Base-by-base conservation (phyloP, 2,888 invertebrate genomes). In the Chromoteleia sp. region DNA sequence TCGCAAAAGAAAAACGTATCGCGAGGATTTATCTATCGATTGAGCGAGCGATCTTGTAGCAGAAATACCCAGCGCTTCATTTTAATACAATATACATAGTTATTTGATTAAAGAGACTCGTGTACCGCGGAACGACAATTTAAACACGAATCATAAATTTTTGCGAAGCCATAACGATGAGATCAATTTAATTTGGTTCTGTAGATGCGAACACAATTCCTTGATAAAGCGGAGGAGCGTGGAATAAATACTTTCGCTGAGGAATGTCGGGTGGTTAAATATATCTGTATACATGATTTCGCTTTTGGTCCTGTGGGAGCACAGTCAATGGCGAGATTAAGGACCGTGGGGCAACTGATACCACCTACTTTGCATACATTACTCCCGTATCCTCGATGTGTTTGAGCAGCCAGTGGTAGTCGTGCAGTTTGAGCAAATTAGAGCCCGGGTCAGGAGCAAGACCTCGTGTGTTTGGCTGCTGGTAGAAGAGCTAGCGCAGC, bases 321-420 rank as follows among this genome's bases (percentile, higher is more conserved):
- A 45, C 84, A 82, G 83, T 84, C 86, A 85, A 87, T 86, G 86
- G 85, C 80, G 83, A 84, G 87, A 86, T 86, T 87, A 85, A 87
- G 83, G 84, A 79, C 83, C 83, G 83, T 83, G 82, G 81, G 77
- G 73, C 76, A 70, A 76, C 78, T 83, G 86, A 88, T 87, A 88
- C 83, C 85, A 87, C 87, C 86, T 86, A 85, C 85, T 87, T 87
- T 86, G 85, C 87, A 87, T 87, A 87, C 85, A 85, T 87, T 87
- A 88, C 82, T 82, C 75, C 77, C 76, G 45, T 52, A 80, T 79
- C 76, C 81, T 41, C 52, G 39, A 52, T 33, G 58, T 81, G 56
- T 73, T 81, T 73, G 68, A 73, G 68, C 76, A 67, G 70, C 80
- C 61, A 78, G 81, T 77, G 74, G 81, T 75, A 82, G 83, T 82